Percentiles rank a stretch among this genome's conserved stretches.
Evolutionary conservation across 2,113 vertebrate genomes (phyloP).

Genomic region (Corythaeola cristata): DNA sequence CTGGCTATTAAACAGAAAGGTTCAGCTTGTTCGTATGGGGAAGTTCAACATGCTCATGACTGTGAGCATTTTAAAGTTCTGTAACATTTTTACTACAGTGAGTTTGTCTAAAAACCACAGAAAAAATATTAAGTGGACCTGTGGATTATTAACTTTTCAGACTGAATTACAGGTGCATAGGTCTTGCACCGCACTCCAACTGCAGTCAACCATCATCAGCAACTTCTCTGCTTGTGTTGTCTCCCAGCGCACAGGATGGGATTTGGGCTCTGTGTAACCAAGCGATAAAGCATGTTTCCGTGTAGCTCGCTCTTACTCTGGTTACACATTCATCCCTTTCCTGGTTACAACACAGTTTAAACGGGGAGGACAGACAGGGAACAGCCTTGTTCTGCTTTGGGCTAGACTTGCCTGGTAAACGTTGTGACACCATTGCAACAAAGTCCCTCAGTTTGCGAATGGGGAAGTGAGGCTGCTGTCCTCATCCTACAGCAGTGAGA

Average conservation of each 20-base stretch:
- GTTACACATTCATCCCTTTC: background rate
- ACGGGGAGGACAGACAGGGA: background rate
- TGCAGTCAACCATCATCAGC: background rate
- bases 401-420: background rate
- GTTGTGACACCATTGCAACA: background rate
- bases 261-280: background rate
- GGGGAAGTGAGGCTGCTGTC: background rate
- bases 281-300: fast-evolving
- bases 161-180: background rate
- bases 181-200: background rate
- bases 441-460: background rate
- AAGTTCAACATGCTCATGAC: background rate
- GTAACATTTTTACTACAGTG: background rate
- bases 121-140: background rate
- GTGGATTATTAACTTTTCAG: background rate
- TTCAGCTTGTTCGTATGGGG: background rate
- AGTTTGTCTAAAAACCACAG: background rate
- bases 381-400: background rate
- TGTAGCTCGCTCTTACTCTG: background rate
- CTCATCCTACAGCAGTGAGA: fast-evolving
- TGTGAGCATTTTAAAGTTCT: background rate
- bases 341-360: background rate
- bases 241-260: fast-evolving
- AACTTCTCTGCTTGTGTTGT: background rate
- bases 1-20: background rate